Evolutionary conservation across 2,113 vertebrate genomes (phyloP).

Genomic region (Pygathrix nemaeus): DNA sequence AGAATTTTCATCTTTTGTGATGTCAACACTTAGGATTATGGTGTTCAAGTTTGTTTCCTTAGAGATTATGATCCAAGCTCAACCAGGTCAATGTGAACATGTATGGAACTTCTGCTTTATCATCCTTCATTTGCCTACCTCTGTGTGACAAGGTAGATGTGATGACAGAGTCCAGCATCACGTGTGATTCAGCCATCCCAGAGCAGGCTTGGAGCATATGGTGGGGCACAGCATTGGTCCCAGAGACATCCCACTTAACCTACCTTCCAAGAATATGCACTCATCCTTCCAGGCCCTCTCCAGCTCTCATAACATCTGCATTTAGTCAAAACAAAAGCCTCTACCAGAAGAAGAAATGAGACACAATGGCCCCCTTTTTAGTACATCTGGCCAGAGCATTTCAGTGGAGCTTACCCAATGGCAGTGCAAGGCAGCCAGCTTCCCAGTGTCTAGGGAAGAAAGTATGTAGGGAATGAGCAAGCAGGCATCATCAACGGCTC

Average conservation of each 20-base stretch:
- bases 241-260: not conserved
- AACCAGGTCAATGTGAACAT: not conserved
- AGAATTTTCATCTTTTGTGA: not conserved
- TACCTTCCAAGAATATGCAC: too few relatives aligned
- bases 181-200: not conserved
- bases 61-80: not conserved
- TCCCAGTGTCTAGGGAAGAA: not conserved
- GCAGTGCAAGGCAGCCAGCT: not conserved
- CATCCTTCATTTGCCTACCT: not conserved
- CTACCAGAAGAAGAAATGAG: not conserved
- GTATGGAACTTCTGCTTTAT: not conserved
- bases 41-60: not conserved
- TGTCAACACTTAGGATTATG: not conserved
- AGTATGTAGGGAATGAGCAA: not conserved
- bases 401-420: not conserved
- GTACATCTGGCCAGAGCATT: not conserved
- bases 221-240: not conserved
- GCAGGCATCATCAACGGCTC: not conserved
- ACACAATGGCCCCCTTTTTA: not conserved
- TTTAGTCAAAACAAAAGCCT: not conserved
- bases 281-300: not conserved
- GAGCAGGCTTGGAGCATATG: not conserved
- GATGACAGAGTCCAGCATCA: not conserved
- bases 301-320: not conserved
- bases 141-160: not conserved